phyloP scores from a whole-genome alignment of 2,888 invertebrate species.

The Steinernema hermaphroditum region DNA sequence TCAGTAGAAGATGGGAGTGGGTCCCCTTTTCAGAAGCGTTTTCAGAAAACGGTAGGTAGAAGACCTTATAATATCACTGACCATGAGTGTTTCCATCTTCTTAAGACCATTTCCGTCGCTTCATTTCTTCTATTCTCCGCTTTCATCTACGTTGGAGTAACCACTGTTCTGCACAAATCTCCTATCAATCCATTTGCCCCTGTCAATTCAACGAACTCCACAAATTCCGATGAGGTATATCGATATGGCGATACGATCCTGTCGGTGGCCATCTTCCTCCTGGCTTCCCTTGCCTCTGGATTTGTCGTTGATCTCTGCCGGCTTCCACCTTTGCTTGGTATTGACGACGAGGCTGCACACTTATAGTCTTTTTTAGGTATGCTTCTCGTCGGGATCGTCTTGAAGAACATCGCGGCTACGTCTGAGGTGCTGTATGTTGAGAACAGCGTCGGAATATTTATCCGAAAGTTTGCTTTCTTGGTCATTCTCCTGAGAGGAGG shows the following conservation, averaged over 20 bases:
- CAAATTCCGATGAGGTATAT: neutral
- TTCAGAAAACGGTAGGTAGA: too few relatives aligned
- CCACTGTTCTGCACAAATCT: neutral
- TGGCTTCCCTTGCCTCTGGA: neutral
- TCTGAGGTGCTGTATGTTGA: neutral
- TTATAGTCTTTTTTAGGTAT: neutral
- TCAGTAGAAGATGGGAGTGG: neutral
- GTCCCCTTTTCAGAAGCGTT: neutral
- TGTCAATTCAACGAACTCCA: neutral
- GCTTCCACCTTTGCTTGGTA: slow-evolving; percentile 10
- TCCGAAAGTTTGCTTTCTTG: slow-evolving; percentile 39
- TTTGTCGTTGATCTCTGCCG: neutral
- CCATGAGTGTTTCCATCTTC: too few relatives aligned
- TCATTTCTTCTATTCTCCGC: neutral
- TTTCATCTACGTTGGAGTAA: neutral
- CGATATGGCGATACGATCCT: neutral
- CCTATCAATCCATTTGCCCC: neutral
- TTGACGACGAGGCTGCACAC: too few relatives aligned
- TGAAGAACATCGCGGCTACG: neutral
- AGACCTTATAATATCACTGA: too few relatives aligned
- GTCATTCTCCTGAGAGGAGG: slow-evolving; percentile 44
- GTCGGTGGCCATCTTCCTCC: neutral
- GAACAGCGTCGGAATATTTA: neutral
- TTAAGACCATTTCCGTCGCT: neutral
- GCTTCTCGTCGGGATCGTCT: slow-evolving; percentile 4